Percentiles rank a stretch among this genome's conserved stretches.
Conservation (phyloP, 2,797 vertebrate genomes). For the Neopelma chrysocephalum region DNA sequence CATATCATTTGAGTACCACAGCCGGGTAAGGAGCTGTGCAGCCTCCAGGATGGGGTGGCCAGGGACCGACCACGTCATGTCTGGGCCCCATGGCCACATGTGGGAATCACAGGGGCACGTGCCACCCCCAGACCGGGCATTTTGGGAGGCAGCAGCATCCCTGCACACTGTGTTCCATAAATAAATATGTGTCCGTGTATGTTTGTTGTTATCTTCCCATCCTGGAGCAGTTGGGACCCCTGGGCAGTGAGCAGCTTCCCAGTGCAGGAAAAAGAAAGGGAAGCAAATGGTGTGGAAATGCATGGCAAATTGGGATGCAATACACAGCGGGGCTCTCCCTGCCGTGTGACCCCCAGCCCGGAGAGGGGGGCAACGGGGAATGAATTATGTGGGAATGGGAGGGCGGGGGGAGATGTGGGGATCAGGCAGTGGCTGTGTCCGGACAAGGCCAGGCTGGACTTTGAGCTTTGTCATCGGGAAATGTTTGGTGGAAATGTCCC, state of each 20-base stretch:
- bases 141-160: not conserved
- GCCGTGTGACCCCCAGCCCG: slow-evolving; percentile 38
- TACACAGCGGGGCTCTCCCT: slow-evolving; percentile 40
- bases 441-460: not conserved
- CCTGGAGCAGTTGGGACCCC: slow-evolving; percentile 13
- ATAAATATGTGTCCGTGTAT: not conserved
- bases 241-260: slow-evolving; percentile 39
- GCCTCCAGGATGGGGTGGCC: not conserved
- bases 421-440: not conserved
- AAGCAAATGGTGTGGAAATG: slow-evolving; percentile 71
- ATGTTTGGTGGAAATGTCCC: not conserved
- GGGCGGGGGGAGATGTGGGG: not conserved
- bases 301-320: slow-evolving; percentile 68
- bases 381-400: slow-evolving; percentile 21
- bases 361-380: slow-evolving; percentile 21
- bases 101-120: not conserved
- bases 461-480: not conserved
- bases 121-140: not conserved
- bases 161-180: not conserved
- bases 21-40: fast-evolving
- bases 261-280: slow-evolving; percentile 54
- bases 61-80: too few species aligned
- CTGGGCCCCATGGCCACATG: too few species aligned
- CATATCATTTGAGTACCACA: not conserved
- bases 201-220: not conserved